Evolutionary conservation across 2,888 invertebrate genomes (phyloP).

Genomic region (Syrphus vitripennis): DNA sequence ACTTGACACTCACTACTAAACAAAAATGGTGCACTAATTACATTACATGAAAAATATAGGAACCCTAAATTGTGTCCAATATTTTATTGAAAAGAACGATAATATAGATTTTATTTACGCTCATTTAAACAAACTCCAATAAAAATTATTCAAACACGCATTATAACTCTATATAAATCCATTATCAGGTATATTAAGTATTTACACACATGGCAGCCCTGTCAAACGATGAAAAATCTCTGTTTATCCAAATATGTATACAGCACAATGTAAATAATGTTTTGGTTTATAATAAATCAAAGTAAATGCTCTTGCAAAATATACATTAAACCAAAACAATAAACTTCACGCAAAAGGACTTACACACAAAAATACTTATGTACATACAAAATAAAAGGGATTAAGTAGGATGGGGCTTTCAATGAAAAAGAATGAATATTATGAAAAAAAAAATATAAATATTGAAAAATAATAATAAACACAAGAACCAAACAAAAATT

Average conservation of each 20-base stretch:
- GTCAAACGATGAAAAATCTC: conserved; percentile 2
- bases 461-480: conserved; percentile 70
- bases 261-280: background rate
- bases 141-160: background rate
- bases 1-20: too few species aligned
- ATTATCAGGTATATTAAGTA: background rate
- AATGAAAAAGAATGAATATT: background rate
- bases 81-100: background rate
- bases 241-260: conserved; percentile 32
- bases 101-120: background rate
- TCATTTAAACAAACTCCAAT: background rate
- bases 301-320: conserved; percentile 65
- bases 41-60: too few species aligned
- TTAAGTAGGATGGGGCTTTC: background rate
- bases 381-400: conserved; percentile 5
- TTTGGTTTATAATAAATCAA: conserved; percentile 68
- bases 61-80: too few species aligned
- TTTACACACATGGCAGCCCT: background rate
- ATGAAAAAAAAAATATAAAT: conserved; percentile 7
- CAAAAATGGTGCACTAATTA: too few species aligned
- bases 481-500: background rate
- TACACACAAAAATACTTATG: background rate
- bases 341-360: conserved; percentile 34
- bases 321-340: conserved; percentile 68
- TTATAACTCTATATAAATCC: background rate